Base-by-base conservation (phyloP, 2,888 invertebrate genomes). In the Ormia ochracea region DNA sequence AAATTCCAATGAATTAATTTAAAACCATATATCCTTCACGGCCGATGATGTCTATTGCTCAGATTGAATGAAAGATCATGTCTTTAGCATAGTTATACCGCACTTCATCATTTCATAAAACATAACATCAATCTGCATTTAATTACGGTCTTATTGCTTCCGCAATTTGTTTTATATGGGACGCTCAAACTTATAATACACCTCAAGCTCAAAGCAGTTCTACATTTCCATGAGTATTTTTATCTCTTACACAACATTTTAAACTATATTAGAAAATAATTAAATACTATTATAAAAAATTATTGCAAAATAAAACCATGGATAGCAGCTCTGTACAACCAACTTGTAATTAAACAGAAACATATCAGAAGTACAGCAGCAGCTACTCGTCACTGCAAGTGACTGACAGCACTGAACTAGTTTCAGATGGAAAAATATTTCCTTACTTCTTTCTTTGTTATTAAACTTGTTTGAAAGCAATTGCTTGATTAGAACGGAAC, bases 61-160 rank as follows among this genome's bases (percentile, higher is more conserved):
- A 21, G 6, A n/a, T 56, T 48, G 14, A 23, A 28, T 36, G 36
- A 61, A 61, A 61, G 54, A 48, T 75, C 45, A 45, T 69, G 61
- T 76, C 12, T 54, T 28, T 38, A 61, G 31, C 48, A n/a, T 48
- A 61, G 26, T 43, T 59, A 36, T 38, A 76, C 52, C 31, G 7
- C 33, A 61, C 61, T 69, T 61, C 36, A 68, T 45, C 54, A 63
- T 76, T 54, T 54, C 19, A 28, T 28, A 38, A 69, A 69, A 69
- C 23, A 19, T 41, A 56, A 76, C 76, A 66, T 72, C 76, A 80
- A 80, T 80, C 72, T 76, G 59, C 75, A 80, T 80, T 80, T 80
- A 80, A 80, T 80, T 80, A 80, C 56, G 72, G 54, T 56, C 61
- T 76, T 72, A 72, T 68, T 56, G 72, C 80, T 80, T 80, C 80